These are phyloP conservation scores for Holacanthella duospinosa DNA, from an alignment of 2,888 invertebrate species.

Conservation along the genomic window DNA sequence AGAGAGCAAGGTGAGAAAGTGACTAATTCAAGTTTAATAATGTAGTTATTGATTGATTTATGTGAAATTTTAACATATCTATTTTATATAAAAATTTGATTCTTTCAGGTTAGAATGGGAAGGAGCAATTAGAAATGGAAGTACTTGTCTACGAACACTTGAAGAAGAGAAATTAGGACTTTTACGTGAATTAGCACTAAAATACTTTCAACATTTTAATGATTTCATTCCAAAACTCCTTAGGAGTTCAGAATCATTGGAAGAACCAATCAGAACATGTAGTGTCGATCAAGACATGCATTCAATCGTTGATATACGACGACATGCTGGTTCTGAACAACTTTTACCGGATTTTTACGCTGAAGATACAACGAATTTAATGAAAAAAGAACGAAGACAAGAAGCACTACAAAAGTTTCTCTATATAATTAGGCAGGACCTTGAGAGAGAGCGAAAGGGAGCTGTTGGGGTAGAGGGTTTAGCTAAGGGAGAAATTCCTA, in stretches of 20 bases:
- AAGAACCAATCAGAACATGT: slow-evolving; percentile 53
- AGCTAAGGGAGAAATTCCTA: slow-evolving; percentile 71
- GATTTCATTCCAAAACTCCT: slow-evolving; percentile 63
- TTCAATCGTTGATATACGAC: slow-evolving; percentile 52
- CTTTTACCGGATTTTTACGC: slow-evolving; percentile 88
- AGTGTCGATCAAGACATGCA: slow-evolving; percentile 55
- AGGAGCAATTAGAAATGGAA: slow-evolving; percentile 73
- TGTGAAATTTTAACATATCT: no score
- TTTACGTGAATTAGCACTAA: slow-evolving; percentile 56
- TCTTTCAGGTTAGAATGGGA: slow-evolving; percentile 74
- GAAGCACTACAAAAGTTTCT: slow-evolving; percentile 72
- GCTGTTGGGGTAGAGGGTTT: slow-evolving; percentile 80
- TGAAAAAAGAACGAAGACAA: slow-evolving; percentile 75
- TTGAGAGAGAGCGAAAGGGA: slow-evolving; percentile 79
- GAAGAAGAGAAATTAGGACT: slow-evolving; percentile 80
- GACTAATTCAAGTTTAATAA: neutral
- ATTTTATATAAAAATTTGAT: no score
- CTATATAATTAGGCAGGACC: slow-evolving; percentile 73
- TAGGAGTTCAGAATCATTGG: slow-evolving; percentile 59
- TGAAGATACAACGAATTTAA: slow-evolving; percentile 82
- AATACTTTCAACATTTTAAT: slow-evolving; percentile 49
- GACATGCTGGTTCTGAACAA: slow-evolving; percentile 67
- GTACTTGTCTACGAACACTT: slow-evolving; percentile 71
- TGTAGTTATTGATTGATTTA: no score
- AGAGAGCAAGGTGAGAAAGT: slow-evolving; percentile 63